These are phyloP conservation scores for Schmidtea mediterranea DNA, from an alignment of 1,140 invertebrate species.

Conservation along the genomic window DNA sequence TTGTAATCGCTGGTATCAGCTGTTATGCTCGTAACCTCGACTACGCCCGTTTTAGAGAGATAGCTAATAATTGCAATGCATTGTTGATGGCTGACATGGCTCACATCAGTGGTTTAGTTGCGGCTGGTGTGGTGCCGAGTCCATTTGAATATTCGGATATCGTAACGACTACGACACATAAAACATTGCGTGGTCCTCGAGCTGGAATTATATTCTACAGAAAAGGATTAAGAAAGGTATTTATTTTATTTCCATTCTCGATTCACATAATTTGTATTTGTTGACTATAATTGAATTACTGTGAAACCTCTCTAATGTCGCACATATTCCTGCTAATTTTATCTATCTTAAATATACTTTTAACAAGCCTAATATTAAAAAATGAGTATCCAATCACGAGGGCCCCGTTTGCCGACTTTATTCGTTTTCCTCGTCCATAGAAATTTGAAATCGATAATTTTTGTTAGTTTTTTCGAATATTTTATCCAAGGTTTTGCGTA, in stretches of 20 bases:
- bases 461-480: too few species aligned
- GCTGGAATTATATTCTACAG: constrained; percentile 65
- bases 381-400: too few species aligned
- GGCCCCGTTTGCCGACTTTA: too few species aligned
- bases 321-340: background rate
- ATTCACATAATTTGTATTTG: background rate
- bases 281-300: background rate
- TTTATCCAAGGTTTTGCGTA: too few species aligned
- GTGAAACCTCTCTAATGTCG: background rate
- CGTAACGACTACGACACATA: constrained; percentile 70
- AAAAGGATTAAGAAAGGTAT: constrained; percentile 35
- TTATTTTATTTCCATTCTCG: background rate
- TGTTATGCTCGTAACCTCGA: constrained; percentile 48
- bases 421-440: too few species aligned
- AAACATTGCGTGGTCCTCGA: constrained; percentile 56
- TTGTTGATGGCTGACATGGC: constrained; percentile 68
- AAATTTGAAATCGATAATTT: too few species aligned
- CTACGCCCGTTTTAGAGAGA: constrained; percentile 45
- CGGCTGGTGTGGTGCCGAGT: constrained; percentile 49
- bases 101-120: constrained; percentile 58
- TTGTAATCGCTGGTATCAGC: constrained; percentile 62
- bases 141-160: constrained; percentile 66
- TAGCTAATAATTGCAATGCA: constrained; percentile 49
- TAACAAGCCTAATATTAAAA: too few species aligned
- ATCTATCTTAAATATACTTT: background rate